Base-by-base conservation (phyloP, 1,140 invertebrate genomes). In the Apocrypta bakeri region DNA sequence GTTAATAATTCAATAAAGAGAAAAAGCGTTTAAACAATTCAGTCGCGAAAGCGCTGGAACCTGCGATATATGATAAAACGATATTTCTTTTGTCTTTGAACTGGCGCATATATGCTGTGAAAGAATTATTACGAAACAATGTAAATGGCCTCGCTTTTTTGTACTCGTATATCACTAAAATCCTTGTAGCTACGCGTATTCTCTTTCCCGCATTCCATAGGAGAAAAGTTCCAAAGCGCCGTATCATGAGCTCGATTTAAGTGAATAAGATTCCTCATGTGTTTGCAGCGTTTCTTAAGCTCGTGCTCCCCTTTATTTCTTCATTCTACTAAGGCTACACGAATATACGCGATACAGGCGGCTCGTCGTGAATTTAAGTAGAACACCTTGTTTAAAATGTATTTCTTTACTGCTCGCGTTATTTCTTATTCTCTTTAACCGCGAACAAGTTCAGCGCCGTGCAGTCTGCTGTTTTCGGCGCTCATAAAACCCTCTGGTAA, bases 121-220 rank as follows among this genome's bases (percentile, higher is more conserved):
- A 61, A 78, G 77, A 80, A 72, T 80, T 80, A 61, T 72, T 72
- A 72, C 69, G 69, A 80, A 80, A 80, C 78, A 80, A 80, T 80
- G 78, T 56, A 80, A 80, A 80, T 80, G 48, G 48, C 69, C 42
- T 1, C 24, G 69, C 8, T 63, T 80, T 72, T 71, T 79, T 79
- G 37, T 24, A 61, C 68, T 21, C 78, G 25, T 80, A 72, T 61
- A 80, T 80, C 69, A 80, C 78, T 72, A 24, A 40, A 80, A 42
- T 72, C 69, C 33, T 66, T 33, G 77, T 56, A 25, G 21, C 21
- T 1, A 11, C 24, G 27, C 31, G 42, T 72, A 72, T 73, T 80
- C 69, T 80, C 48, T 71, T 33, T 56, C 14, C 61, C 68, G 29
- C 68, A 63, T 72, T 80, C 24, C 31, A 33, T 71, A 40, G 40